Evolutionary conservation across 2,113 vertebrate genomes (phyloP).

Genomic region (Bufo bufo): DNA sequence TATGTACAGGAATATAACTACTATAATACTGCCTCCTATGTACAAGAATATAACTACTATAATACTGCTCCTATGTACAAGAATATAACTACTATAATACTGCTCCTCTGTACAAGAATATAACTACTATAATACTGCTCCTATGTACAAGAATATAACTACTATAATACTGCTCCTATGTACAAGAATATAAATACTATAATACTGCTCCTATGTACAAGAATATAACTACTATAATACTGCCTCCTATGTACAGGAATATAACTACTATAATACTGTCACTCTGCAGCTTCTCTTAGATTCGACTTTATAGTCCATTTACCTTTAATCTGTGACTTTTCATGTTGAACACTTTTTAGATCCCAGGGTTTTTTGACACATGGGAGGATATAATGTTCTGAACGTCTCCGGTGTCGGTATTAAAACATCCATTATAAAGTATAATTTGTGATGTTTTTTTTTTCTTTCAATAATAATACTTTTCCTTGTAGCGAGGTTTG

Average conservation of each 20-base stretch:
- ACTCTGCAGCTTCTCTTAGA: too few species aligned
- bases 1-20: not conserved
- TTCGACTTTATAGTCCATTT: not conserved
- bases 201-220: not conserved
- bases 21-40: not conserved
- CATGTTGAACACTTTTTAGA: not conserved
- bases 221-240: constrained; percentile 20
- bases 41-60: constrained; percentile 2
- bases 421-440: not conserved
- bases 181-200: constrained; percentile 16
- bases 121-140: constrained; percentile 5
- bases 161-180: constrained; percentile 3
- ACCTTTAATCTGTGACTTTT: not conserved
- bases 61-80: not conserved
- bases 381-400: not conserved
- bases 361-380: too few species aligned
- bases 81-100: constrained; percentile 19
- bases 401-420: not conserved
- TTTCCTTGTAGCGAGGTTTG: not conserved
- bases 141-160: constrained; percentile 7
- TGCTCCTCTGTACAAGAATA: not conserved
- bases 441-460: not conserved
- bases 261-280: too few species aligned
- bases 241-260: too few species aligned
- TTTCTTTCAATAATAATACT: not conserved